Evolutionary conservation across 2,888 invertebrate genomes (phyloP).

Genomic region (Reticulitermes lucifugus): DNA sequence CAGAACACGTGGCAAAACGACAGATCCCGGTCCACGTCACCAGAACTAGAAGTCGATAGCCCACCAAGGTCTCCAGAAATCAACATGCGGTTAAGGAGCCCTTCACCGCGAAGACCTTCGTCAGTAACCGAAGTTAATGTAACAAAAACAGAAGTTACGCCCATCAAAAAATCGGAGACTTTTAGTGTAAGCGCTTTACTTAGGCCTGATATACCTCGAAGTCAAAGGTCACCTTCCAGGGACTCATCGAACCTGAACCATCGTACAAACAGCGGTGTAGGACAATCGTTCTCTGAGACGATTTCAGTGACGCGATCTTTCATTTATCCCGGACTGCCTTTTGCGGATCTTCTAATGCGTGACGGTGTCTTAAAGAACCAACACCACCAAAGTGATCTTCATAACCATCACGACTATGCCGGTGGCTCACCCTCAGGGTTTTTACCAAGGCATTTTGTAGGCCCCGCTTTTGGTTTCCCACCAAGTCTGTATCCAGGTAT

Average conservation of each 20-base stretch:
- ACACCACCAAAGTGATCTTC: constrained; percentile 59
- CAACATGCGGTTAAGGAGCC: background rate
- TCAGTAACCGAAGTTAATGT: constrained; percentile 23
- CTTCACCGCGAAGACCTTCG: constrained; percentile 18
- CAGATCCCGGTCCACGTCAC: constrained; percentile 67
- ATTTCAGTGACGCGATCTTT: constrained; percentile 70
- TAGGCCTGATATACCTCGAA: constrained; percentile 80
- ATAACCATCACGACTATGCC: constrained; percentile 44
- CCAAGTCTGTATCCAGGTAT: constrained; percentile 50
- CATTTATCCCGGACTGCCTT: constrained; percentile 71
- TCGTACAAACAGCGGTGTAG: background rate
- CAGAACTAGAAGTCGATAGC: constrained; percentile 80
- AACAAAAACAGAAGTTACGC: constrained; percentile 53
- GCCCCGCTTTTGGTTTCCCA: constrained; percentile 62
- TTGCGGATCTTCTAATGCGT: constrained; percentile 68
- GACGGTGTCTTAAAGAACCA: constrained; percentile 60
- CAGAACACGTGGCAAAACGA: constrained; percentile 53
- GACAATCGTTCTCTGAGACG: constrained; percentile 62
- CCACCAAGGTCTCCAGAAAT: constrained; percentile 67
- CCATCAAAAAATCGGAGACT: constrained; percentile 79
- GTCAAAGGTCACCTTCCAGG: constrained; percentile 57
- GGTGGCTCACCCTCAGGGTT: constrained; percentile 52
- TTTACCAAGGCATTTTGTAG: constrained; percentile 64
- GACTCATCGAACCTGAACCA: background rate
- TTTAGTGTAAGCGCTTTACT: constrained; percentile 87